Conservation (phyloP, 2,888 invertebrate genomes). For the Mechanitis mazaeus region DNA sequence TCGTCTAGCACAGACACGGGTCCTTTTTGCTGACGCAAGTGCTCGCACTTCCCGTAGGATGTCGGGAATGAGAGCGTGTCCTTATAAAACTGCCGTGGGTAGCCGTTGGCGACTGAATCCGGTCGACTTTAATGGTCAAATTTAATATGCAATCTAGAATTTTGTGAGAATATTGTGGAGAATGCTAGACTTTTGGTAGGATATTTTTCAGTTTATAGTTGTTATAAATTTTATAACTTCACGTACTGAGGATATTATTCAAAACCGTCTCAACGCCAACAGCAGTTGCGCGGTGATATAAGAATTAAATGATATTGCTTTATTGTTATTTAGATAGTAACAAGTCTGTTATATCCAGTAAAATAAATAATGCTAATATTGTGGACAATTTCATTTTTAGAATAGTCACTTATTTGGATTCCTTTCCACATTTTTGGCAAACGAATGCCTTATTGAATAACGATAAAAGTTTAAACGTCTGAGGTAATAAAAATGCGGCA, state of each 20-base stretch:
- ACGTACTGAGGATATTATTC: constrained; percentile 69
- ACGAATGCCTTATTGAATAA: background rate
- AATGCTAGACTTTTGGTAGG: constrained; percentile 34
- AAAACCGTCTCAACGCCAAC: constrained; percentile 48
- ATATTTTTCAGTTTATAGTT: constrained; percentile 7
- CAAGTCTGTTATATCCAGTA: background rate
- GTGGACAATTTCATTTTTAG: too few species aligned
- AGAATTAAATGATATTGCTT: constrained; percentile 31
- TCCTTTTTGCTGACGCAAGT: constrained; percentile 67
- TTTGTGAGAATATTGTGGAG: constrained; percentile 20
- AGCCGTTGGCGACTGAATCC: constrained; percentile 30
- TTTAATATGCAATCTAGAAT: constrained; percentile 27
- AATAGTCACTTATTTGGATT: background rate
- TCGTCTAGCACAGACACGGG: constrained; percentile 62
- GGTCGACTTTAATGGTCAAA: constrained; percentile 30
- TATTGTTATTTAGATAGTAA: too few species aligned
- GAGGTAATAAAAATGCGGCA: constrained; percentile 18
- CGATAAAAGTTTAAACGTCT: constrained; percentile 6
- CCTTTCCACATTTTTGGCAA: background rate
- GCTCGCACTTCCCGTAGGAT: constrained; percentile 69
- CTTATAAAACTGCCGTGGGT: constrained; percentile 58
- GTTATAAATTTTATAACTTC: constrained; percentile 54
- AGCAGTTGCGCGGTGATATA: constrained; percentile 39
- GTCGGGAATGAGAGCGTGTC: constrained; percentile 74
- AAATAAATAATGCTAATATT: background rate